phyloP scores from a whole-genome alignment of 64 coral and sea anemone genomes.

The Montipora capricornis region DNA sequence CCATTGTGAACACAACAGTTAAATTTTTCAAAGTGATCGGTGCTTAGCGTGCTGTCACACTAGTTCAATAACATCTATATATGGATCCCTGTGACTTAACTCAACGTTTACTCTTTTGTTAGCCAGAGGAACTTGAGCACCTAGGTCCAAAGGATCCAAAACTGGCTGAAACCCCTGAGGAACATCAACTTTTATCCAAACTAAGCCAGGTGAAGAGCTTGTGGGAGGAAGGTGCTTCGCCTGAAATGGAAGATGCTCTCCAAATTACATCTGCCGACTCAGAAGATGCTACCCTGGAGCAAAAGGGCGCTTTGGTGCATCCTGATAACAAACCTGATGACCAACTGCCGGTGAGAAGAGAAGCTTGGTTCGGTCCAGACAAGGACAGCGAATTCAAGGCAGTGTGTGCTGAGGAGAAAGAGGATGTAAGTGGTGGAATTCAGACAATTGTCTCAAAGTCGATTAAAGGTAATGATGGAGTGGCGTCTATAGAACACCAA shows the following conservation, averaged over 20 bases:
- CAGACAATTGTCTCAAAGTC: too few species aligned
- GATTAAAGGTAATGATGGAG: too few species aligned
- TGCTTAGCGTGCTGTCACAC: too few species aligned
- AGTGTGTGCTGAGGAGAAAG: background rate
- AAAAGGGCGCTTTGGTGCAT: background rate
- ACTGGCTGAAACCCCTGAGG: constrained; percentile 49
- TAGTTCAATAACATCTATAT: too few species aligned
- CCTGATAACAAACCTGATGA: background rate
- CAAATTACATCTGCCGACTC: background rate
- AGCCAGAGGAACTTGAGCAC: background rate
- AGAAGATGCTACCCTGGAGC: background rate
- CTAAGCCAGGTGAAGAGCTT: constrained; percentile 50
- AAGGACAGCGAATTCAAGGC: background rate
- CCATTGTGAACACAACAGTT: too few species aligned
- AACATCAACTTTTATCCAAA: constrained; percentile 61
- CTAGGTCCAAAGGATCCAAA: constrained; percentile 28
- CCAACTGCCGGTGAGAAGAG: background rate
- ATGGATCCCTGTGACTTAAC: too few species aligned
- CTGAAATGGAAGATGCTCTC: background rate
- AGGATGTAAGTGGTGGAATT: background rate
- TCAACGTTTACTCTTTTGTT: background rate
- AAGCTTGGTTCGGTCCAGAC: background rate
- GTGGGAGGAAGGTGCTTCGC: constrained; percentile 12
- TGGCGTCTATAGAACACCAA: too few species aligned
- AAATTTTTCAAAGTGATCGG: too few species aligned